These are phyloP conservation scores for Lissocephala sabroskyi DNA, from an alignment of 2,888 invertebrate species.

Conservation along the genomic window DNA sequence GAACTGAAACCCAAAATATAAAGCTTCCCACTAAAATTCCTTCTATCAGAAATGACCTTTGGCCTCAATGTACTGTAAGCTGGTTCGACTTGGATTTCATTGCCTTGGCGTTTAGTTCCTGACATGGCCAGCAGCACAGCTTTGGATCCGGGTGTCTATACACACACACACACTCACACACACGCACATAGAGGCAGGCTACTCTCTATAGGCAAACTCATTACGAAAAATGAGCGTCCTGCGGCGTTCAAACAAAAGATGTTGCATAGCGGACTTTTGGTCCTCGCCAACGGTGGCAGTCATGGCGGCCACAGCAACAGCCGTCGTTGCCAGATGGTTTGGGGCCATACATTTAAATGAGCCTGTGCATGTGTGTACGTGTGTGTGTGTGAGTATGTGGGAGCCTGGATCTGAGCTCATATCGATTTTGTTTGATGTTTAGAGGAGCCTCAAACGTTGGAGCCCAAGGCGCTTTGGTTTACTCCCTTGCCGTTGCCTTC, in stretches of 20 bases:
- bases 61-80: conserved; percentile 2
- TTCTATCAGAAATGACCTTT: too few relatives aligned
- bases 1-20: too few relatives aligned
- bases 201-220: conserved; percentile 49
- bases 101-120: neutral
- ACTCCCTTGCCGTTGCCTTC: too few relatives aligned
- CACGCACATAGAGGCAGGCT: neutral
- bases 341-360: conserved; percentile 4
- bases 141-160: too few relatives aligned
- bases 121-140: conserved; percentile 17
- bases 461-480: too few relatives aligned
- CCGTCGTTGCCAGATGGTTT: too few relatives aligned
- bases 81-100: conserved; percentile 22
- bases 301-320: too few relatives aligned
- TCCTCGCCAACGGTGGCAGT: conserved; percentile 9
- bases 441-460: neutral
- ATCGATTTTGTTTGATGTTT: conserved; percentile 66
- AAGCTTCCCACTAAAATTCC: too few relatives aligned
- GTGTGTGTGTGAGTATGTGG: conserved; percentile 16
- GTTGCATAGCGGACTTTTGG: neutral
- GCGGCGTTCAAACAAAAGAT: conserved; percentile 61
- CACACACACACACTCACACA: conserved; percentile 10
- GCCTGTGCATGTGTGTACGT: conserved; percentile 3
- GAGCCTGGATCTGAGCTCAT: too few relatives aligned
- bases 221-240: conserved; percentile 63